phyloP scores from a whole-genome alignment of 2,888 invertebrate species.

The Rhagonycha lutea region DNA sequence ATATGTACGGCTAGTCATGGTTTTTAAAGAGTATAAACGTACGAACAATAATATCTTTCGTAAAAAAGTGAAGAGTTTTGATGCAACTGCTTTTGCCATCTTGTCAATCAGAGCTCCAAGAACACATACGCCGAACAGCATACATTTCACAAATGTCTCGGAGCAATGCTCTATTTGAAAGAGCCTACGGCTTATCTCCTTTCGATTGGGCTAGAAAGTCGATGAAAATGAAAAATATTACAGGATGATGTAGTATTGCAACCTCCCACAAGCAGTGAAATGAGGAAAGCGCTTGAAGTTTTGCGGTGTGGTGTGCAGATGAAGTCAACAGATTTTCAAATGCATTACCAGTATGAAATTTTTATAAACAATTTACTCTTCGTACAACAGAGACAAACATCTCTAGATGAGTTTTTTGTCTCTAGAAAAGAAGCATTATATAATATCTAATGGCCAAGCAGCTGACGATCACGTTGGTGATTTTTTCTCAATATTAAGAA shows the following conservation, averaged over 20 bases:
- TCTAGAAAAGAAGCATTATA: too few relatives aligned
- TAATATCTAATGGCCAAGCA: too few relatives aligned
- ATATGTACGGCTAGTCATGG: too few relatives aligned
- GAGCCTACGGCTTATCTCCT: conserved; percentile 17
- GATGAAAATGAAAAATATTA: too few relatives aligned
- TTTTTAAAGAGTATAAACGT: too few relatives aligned
- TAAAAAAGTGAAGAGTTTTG: conserved; percentile 38
- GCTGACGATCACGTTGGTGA: too few relatives aligned
- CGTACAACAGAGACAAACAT: not conserved
- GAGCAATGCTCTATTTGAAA: conserved; percentile 36
- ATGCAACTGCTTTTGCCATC: conserved; percentile 40
- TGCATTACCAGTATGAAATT: not conserved
- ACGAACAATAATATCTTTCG: too few relatives aligned
- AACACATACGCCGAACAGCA: conserved; percentile 40
- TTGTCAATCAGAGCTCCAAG: conserved; percentile 38
- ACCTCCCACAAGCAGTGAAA: not conserved
- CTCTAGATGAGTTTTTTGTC: too few relatives aligned
- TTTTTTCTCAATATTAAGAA: too few relatives aligned
- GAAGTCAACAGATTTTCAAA: not conserved
- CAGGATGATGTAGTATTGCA: not conserved
- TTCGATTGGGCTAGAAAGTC: conserved; percentile 33
- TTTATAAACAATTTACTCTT: not conserved
- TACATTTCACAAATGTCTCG: conserved; percentile 41
- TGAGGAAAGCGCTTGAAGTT: not conserved
- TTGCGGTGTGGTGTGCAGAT: not conserved